phyloP scores from a whole-genome alignment of 2,113 vertebrate species.

The Micronycteris hirsuta region DNA sequence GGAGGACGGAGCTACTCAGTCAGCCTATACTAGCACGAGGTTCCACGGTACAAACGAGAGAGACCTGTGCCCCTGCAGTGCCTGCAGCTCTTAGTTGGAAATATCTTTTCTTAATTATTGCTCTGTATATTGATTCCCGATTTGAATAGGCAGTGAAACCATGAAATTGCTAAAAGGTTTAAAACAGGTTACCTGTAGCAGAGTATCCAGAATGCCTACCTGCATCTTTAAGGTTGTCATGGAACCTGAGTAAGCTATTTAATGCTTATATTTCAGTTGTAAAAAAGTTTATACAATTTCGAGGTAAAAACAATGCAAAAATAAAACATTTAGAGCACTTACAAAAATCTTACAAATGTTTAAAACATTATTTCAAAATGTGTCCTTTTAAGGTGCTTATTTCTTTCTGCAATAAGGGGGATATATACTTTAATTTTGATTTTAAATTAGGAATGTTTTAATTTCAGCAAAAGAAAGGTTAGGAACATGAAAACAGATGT shows the following conservation, averaged over 20 bases:
- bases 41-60: background rate
- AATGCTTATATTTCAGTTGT: constrained; percentile 74
- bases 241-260: constrained; percentile 78
- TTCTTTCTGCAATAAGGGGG: constrained; percentile 77
- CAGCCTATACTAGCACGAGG: constrained; percentile 13
- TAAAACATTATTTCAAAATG: constrained; percentile 77
- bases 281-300: constrained; percentile 82
- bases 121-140: constrained; percentile 41
- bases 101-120: constrained; percentile 44
- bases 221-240: constrained; percentile 63
- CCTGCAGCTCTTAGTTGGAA: constrained; percentile 12
- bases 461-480: constrained; percentile 38
- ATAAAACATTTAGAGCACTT: constrained; percentile 87
- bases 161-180: constrained; percentile 46
- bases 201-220: constrained; percentile 52
- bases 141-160: constrained; percentile 26
- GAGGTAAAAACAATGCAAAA: constrained; percentile 88
- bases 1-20: constrained; percentile 50
- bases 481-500: background rate
- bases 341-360: constrained; percentile 86
- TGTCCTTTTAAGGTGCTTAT: constrained; percentile 66
- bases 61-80: background rate
- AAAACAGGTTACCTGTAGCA: constrained; percentile 55
- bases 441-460: constrained; percentile 30
- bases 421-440: background rate